These are phyloP conservation scores for Fukomys damarensis DNA, from an alignment of 2,113 vertebrate species.

Conservation along the genomic window DNA sequence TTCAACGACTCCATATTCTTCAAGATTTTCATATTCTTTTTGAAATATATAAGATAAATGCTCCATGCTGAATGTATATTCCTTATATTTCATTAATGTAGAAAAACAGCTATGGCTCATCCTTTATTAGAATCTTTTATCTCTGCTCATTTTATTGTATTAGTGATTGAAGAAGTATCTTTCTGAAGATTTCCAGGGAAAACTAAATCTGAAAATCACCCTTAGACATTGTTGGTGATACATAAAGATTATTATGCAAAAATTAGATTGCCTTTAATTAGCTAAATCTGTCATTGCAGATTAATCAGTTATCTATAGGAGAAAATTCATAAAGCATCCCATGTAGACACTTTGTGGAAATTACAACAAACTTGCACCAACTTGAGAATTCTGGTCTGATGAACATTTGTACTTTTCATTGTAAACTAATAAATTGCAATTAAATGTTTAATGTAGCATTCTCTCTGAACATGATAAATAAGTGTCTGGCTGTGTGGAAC, in stretches of 20 bases:
- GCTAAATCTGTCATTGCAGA: background rate
- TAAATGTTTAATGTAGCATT: conserved; percentile 38
- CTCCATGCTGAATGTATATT: background rate
- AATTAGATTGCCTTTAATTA: background rate
- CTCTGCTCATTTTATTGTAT: background rate
- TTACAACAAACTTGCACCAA: conserved; percentile 12
- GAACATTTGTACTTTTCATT: conserved; percentile 42
- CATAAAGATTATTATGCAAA: conserved; percentile 13
- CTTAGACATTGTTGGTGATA: background rate
- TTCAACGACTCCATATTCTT: conserved; percentile 40
- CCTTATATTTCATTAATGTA: conserved; percentile 2
- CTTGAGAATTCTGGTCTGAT: conserved; percentile 5
- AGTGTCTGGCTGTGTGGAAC: background rate
- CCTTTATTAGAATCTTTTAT: background rate
- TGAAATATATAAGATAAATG: background rate
- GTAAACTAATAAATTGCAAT: conserved; percentile 51
- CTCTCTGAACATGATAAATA: conserved; percentile 22
- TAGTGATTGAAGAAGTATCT: conserved; percentile 12
- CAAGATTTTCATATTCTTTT: background rate
- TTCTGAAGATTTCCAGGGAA: background rate
- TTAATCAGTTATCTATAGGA: background rate
- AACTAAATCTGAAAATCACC: background rate
- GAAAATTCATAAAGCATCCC: background rate
- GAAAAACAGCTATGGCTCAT: background rate
- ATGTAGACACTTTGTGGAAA: background rate